Conservation (phyloP, 2,113 vertebrate species). For the Dermatemys mawii region DNA sequence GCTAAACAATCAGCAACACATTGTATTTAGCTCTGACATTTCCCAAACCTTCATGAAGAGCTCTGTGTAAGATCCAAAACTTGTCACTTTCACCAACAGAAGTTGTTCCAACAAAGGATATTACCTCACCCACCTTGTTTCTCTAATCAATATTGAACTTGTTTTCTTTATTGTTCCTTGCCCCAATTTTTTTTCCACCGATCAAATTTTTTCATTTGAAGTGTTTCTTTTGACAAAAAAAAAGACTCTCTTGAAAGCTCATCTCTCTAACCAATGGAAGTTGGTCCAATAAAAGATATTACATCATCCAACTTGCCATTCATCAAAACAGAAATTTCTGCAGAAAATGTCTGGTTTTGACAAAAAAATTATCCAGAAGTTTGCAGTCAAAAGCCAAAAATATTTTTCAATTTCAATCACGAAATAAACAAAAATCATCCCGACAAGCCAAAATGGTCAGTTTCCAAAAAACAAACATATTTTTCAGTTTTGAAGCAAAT, state of each 20-base stretch:
- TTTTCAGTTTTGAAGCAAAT: background rate
- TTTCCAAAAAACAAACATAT: background rate
- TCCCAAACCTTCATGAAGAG: background rate
- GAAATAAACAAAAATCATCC: background rate
- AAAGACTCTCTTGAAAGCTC: background rate
- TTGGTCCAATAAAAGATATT: too few species aligned
- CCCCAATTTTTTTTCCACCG: background rate
- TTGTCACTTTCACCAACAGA: background rate
- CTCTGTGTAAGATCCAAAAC: background rate
- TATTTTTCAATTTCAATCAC: background rate
- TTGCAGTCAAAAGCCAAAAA: background rate
- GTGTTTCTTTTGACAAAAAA: background rate
- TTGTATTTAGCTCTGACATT: background rate
- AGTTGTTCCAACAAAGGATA: background rate
- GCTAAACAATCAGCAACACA: background rate
- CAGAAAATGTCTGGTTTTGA: too few species aligned
- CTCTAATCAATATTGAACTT: background rate
- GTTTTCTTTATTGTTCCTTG: background rate
- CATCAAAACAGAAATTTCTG: too few species aligned
- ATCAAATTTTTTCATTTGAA: background rate
- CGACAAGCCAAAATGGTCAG: background rate
- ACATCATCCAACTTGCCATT: too few species aligned
- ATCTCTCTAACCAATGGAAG: background rate
- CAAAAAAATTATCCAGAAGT: background rate
- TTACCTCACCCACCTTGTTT: background rate